These are phyloP conservation scores for Sycophila sp. DNA, from an alignment of 1,140 invertebrate genomes.

Conservation along the genomic window DNA sequence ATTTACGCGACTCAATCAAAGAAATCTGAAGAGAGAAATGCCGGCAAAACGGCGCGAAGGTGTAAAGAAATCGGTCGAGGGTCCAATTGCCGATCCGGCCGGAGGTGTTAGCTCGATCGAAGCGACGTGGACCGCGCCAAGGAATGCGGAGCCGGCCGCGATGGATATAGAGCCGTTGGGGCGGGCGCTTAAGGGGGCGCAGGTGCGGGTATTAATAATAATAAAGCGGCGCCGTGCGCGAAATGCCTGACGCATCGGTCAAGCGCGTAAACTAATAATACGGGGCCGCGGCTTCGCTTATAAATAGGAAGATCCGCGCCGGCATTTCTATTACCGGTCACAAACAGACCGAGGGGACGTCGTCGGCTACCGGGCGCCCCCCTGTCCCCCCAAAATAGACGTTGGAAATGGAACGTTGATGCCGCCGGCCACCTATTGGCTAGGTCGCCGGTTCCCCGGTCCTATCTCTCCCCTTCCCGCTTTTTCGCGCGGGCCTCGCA, in stretches of 20 bases:
- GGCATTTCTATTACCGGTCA: conserved; percentile 55
- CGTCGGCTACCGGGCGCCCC: conserved; percentile 41
- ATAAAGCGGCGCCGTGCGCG: background rate
- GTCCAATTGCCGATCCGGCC: too few species aligned
- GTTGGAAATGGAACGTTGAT: conserved; percentile 50
- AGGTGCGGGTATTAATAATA: background rate
- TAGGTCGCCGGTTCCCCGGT: too few species aligned
- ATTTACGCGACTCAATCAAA: too few species aligned
- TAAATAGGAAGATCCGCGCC: conserved; percentile 27
- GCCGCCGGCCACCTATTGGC: conserved; percentile 17
- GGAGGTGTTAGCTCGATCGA: too few species aligned
- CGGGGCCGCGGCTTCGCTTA: background rate
- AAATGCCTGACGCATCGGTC: conserved; percentile 15
- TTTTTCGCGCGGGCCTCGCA: background rate
- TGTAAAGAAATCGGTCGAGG: too few species aligned
- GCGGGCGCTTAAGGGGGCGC: background rate
- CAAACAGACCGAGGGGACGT: conserved; percentile 57
- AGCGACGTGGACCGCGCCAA: too few species aligned
- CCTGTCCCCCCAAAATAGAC: conserved; percentile 53
- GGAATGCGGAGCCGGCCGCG: background rate
- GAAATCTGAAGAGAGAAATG: too few species aligned
- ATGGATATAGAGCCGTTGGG: background rate
- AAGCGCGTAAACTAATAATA: conserved; percentile 27
- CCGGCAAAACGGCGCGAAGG: too few species aligned
- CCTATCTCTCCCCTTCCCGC: too few species aligned